Evolutionary conservation across 2,113 vertebrate genomes (phyloP).

Genomic region (Coreoperca whiteheadi): DNA sequence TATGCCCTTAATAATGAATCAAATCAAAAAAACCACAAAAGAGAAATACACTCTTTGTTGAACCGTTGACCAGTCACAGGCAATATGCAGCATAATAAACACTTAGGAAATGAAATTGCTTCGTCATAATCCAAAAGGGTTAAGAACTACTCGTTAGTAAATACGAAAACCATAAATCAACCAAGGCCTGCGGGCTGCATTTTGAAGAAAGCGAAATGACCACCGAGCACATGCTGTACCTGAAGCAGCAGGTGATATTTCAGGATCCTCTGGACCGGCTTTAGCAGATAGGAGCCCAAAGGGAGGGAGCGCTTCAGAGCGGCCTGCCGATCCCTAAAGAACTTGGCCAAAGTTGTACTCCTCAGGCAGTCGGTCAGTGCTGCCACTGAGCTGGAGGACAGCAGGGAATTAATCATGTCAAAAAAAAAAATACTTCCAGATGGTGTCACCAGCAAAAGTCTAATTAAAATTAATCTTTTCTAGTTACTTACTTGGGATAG

Average conservation of each 20-base stretch:
- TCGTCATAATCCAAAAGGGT: background rate
- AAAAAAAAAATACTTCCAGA: background rate
- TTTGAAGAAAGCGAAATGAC: background rate
- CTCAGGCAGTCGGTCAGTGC: constrained; percentile 94
- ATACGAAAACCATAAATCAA: background rate
- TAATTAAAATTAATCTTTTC: background rate
- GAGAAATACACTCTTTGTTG: background rate
- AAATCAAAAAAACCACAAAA: background rate
- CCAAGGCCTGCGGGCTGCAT: background rate
- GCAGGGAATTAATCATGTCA: background rate
- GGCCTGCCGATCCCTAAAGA: constrained; percentile 94
- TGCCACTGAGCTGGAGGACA: constrained; percentile 88
- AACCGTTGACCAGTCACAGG: background rate
- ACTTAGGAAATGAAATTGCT: background rate
- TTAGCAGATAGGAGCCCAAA: constrained; percentile 94
- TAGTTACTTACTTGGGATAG: constrained; percentile 94
- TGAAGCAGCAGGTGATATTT: constrained; percentile 98
- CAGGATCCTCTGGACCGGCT: constrained; percentile 97
- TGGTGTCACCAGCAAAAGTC: background rate
- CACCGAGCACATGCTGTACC: constrained; percentile 76
- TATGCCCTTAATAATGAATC: background rate
- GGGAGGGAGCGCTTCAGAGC: constrained; percentile 90
- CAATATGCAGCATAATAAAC: background rate
- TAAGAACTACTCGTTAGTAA: background rate
- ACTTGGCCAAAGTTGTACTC: constrained; percentile 92